Base-by-base conservation (phyloP, 1,140 invertebrate species). In the Physella acuta region DNA sequence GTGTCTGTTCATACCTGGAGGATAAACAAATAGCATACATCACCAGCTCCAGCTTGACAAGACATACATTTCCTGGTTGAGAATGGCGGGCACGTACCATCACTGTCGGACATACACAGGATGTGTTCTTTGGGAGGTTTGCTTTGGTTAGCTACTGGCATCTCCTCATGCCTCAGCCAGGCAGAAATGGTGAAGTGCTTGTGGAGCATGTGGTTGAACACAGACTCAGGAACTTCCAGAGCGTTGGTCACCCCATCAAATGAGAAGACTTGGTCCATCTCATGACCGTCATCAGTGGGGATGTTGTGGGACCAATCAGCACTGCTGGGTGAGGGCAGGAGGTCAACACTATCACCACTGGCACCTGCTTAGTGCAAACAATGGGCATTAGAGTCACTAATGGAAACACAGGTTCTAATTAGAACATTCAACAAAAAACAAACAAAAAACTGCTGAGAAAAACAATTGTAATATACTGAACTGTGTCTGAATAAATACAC, bases 1-100 rank as follows among this genome's bases (percentile, higher is more conserved):
- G 85, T 99, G 97, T 49, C 97, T 90, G 85, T 98, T 98, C 94
- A 97, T 96, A 30, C 88, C 95, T 93, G 92, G 82, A 71, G n/a
- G n/a, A n/a, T n/a, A n/a, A n/a, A n/a, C n/a, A n/a, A n/a, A n/a
- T n/a, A n/a, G n/a, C n/a, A n/a, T n/a, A n/a, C n/a, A n/a, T n/a
- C n/a, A n/a, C n/a, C n/a, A n/a, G n/a, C n/a, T n/a, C n/a, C n/a
- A n/a, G n/a, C n/a, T n/a, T n/a, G n/a, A 44, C 14, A 28, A 64
- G 28, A 20, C 17, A 37, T 16, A 66, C n/a, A n/a, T n/a, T n/a
- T n/a, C n/a, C n/a, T n/a, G n/a, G n/a, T n/a, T n/a, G n/a, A n/a
- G n/a, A n/a, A n/a, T n/a, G n/a, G n/a, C n/a, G n/a, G 20, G 8
- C 52, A 56, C 92, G 90, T 80, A 95, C 93, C 95, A 79, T 97